Evolutionary conservation across 2,888 invertebrate species (phyloP).

Genomic region (Monoplex corrugatus): DNA sequence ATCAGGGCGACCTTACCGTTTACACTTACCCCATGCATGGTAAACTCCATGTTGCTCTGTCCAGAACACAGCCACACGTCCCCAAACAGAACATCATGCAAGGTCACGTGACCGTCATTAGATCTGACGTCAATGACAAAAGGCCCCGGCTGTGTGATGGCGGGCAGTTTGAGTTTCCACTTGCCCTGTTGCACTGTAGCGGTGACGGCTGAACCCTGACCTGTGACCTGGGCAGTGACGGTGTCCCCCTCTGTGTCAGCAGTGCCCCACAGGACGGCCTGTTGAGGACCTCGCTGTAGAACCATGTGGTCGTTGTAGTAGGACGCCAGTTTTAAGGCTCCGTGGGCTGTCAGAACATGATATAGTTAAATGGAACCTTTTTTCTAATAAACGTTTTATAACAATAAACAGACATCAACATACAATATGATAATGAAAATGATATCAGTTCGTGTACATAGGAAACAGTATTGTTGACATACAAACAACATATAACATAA

Average conservation of each 20-base stretch:
- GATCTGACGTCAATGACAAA: slow-evolving; percentile 64
- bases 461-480: no score
- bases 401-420: no score
- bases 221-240: slow-evolving; percentile 49
- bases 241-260: slow-evolving; percentile 55
- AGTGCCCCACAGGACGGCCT: slow-evolving; percentile 63
- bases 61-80: slow-evolving; percentile 81
- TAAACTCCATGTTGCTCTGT: slow-evolving; percentile 76
- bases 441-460: no score
- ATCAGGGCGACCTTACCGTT: background rate
- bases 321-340: slow-evolving; percentile 44
- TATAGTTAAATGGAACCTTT: no score
- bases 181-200: slow-evolving; percentile 51
- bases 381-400: no score
- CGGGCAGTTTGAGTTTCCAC: slow-evolving; percentile 66
- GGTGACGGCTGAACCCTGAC: slow-evolving; percentile 41
- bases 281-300: slow-evolving; percentile 59
- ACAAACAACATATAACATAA: no score
- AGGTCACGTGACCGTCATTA: slow-evolving; percentile 58
- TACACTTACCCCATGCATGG: slow-evolving; percentile 49
- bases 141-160: slow-evolving; percentile 61
- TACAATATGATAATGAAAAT: no score
- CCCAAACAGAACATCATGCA: slow-evolving; percentile 77
- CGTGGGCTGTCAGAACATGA: background rate
- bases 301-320: slow-evolving; percentile 60